Evolutionary conservation across 2,797 vertebrate genomes (phyloP), one percentile per base, ranked within the genome.

Genomic region (Ficedula albicollis): DNA sequence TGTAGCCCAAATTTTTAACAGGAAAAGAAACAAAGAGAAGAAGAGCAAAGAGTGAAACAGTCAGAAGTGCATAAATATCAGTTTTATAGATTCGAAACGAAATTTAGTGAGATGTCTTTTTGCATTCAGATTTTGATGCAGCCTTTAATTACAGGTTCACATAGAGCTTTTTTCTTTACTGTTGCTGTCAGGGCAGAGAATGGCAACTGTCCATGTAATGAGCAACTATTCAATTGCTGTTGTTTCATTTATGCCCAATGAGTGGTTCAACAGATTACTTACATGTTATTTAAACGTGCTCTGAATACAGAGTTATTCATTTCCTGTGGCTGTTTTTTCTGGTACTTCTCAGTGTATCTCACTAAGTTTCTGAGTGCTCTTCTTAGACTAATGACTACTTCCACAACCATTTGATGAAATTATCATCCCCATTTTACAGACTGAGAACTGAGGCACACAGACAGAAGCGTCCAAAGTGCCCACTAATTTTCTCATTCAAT

Each of bases 401-500:
- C 73, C 76, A 95, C 82, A 94, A 43, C 26, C 75, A 94, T 93
- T 92, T 96, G 90, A 95, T 67, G 91, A 89, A 93, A 94, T 92
- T 83, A 89, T 78, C 76, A 82, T 69, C 48, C 36, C 34, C 36
- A 49, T 94, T 93, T 93, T 55, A 89, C 39, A 86, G 66, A 73
- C 4, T 92, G 84, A 93, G 89, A 79, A 88, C 73, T 49, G 69
- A 95, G 62, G 73, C 55, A 92, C 76, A 76, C 11, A 89, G 90
- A 94, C 27, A 72, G 32, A 91, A 94, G 92, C 1, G 68, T 48
- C 68, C 76, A 63, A 94, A 95, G 89, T 88, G 87, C 56, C 84
- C 82, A 73, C 87, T 95, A 95, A 96, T 96, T 94, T 96, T 93
- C 82, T 85, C 76, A 95, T 91, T 92, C 89, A 96, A 58, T 93